Base-by-base conservation (phyloP, 1,140 invertebrate species). In the Leptestheria dahalacensis region DNA sequence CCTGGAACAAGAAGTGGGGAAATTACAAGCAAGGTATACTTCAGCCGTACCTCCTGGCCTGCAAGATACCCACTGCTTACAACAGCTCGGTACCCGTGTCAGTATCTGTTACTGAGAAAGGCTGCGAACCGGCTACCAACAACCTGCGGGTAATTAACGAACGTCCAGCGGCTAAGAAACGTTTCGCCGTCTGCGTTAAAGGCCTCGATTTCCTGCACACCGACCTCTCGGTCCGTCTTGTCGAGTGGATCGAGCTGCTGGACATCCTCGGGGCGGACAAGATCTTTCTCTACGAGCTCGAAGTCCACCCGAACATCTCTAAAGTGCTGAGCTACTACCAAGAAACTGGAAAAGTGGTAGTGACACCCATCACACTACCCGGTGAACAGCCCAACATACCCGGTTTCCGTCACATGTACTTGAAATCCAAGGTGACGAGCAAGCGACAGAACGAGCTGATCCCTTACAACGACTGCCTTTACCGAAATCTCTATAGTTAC, bases 391-490 rank as follows among this genome's bases (percentile, higher is more conserved):
- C 91, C 0, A 96, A 95, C 68, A 78, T 89, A 6, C 88, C 87
- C 0, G 82, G 83, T 0, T 84, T 93, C 56, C 84, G 91, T 67
- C 89, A 93, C 70, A 77, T 90, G 70, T 94, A 91, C 66, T 75
- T 94, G 3, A 86, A 86, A 49, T 89, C 89, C 69, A 90, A 89
- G 62, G 54, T 86, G 1, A 93, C 86, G 67, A 83, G 92, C 71
- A 96, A 96, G 70, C 74, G 92, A 11, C 89, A 94, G 68, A 93
- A 95, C 71, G 92, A 96, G 71, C 76, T 97, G 33, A 93, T 96
- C 64, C 91, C 93, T 0, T 96, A 96, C 75, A 97, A 97, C 71
- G 93, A 97, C 69, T 97, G 93, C 68, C 77, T 97, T 3, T 96
- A 97, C 73, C 85, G 91, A 65, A 88, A 94, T 68, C 79, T 93